Evolutionary conservation across 1,140 invertebrate genomes (phyloP).

Genomic region (Tetramorium parvispinum): DNA sequence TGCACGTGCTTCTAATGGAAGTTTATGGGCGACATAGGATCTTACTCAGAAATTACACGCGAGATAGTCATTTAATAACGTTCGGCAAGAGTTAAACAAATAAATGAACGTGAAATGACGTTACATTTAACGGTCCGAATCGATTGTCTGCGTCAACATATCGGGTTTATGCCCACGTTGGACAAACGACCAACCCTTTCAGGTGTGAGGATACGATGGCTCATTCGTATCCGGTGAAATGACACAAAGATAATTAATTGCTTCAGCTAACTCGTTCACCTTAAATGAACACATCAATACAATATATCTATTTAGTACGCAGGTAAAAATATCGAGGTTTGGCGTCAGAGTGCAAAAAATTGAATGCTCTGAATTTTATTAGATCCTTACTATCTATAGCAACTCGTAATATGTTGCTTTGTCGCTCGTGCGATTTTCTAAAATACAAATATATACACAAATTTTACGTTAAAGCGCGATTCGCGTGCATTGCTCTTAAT

Average conservation of each 20-base stretch:
- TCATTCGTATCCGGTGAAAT: background rate
- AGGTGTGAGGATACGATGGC: background rate
- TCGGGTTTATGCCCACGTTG: background rate
- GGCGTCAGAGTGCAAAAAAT: background rate
- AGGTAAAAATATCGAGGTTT: background rate
- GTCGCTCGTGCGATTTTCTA: background rate
- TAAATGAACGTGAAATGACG: conserved; percentile 9
- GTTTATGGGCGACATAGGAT: background rate
- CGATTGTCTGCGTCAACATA: conserved; percentile 15
- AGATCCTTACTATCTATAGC: background rate
- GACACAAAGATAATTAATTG: conserved; percentile 31
- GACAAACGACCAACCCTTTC: conserved; percentile 16
- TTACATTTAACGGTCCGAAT: background rate
- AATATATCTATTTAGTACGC: background rate
- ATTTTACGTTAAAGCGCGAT: background rate
- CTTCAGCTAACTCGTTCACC: background rate
- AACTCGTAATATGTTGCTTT: background rate
- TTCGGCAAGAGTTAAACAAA: conserved; percentile 21
- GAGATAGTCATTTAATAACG: conserved; percentile 15
- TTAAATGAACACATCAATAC: background rate
- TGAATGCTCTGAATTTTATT: background rate
- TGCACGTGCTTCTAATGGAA: background rate
- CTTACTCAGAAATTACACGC: background rate
- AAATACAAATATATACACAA: background rate
- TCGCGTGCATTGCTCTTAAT: background rate